Conservation (phyloP, 2,797 vertebrate genomes). For the Chelmon rostratus region DNA sequence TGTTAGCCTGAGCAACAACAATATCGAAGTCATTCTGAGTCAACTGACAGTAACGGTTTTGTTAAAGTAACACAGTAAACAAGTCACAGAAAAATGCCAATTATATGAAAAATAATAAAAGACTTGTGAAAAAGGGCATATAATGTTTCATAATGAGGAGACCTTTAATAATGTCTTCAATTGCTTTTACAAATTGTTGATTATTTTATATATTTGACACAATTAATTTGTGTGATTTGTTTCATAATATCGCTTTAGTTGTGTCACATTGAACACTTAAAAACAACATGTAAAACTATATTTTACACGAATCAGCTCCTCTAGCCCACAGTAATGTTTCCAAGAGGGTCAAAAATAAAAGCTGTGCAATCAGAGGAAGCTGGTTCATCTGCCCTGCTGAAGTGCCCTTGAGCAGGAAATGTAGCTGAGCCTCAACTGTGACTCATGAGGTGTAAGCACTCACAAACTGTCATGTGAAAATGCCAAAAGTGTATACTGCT, state of each 20-base stretch:
- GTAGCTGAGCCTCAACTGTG: not conserved
- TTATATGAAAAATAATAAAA: not conserved
- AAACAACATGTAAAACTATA: too few relatives aligned
- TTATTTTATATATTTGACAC: not conserved
- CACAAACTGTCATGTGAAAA: not conserved
- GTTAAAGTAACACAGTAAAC: not conserved
- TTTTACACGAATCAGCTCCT: not conserved
- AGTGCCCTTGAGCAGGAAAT: not conserved
- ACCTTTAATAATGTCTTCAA: not conserved
- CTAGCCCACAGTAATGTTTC: not conserved
- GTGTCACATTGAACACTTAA: not conserved
- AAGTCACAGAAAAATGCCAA: not conserved
- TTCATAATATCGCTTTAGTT: not conserved
- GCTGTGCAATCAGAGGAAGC: not conserved
- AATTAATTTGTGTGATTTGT: not conserved
- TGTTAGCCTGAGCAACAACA: not conserved
- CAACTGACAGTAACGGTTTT: not conserved
- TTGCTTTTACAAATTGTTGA: not conserved
- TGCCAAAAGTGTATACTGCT: too few relatives aligned
- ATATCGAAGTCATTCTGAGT: not conserved
- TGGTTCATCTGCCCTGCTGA: not conserved
- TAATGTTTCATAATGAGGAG: not conserved
- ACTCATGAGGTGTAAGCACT: not conserved
- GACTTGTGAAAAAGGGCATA: not conserved
- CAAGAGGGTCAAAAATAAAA: not conserved